Evolutionary conservation across 1,140 invertebrate genomes (phyloP).

Genomic region (Drosophila subobscura): DNA sequence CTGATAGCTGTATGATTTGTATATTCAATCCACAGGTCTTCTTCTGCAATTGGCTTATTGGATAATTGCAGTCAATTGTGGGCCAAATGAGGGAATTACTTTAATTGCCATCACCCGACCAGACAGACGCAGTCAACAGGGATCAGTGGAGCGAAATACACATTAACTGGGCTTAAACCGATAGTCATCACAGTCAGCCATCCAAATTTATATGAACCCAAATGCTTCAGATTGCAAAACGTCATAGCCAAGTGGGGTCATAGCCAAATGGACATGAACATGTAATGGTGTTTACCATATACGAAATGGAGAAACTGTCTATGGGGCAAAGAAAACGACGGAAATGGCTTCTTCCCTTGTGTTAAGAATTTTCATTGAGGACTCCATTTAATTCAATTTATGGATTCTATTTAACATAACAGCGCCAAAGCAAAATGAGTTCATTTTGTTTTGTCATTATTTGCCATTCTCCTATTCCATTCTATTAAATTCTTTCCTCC

Average conservation of each 20-base stretch:
- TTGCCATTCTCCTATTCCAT: not conserved
- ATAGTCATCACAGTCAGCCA: conserved; percentile 42
- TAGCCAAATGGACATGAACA: conserved; percentile 47
- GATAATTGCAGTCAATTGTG: conserved; percentile 21
- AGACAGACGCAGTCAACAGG: conserved; percentile 50
- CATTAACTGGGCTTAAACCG: conserved; percentile 45
- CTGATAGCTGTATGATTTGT: not conserved
- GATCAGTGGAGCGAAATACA: conserved; percentile 35
- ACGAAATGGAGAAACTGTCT: conserved; percentile 41
- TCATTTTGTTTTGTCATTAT: conserved; percentile 7
- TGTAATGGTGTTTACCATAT: conserved; percentile 35
- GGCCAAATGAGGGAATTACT: conserved; percentile 27
- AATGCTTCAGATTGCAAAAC: conserved; percentile 37
- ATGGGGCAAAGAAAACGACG: conserved; percentile 33
- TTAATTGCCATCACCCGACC: conserved; percentile 36
- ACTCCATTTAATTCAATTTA: conserved; percentile 22
- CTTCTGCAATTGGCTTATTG: not conserved
- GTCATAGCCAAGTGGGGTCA: not conserved
- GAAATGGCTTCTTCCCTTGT: conserved; percentile 25
- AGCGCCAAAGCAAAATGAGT: not conserved
- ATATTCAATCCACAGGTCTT: not conserved
- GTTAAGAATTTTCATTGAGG: conserved; percentile 9
- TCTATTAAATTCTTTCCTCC: not conserved
- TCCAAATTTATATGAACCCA: conserved; percentile 25
- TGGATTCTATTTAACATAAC: not conserved